phyloP scores from a whole-genome alignment of 53 echinoderm and acorn worm genomes.

The Temnopleurus reevesii region DNA sequence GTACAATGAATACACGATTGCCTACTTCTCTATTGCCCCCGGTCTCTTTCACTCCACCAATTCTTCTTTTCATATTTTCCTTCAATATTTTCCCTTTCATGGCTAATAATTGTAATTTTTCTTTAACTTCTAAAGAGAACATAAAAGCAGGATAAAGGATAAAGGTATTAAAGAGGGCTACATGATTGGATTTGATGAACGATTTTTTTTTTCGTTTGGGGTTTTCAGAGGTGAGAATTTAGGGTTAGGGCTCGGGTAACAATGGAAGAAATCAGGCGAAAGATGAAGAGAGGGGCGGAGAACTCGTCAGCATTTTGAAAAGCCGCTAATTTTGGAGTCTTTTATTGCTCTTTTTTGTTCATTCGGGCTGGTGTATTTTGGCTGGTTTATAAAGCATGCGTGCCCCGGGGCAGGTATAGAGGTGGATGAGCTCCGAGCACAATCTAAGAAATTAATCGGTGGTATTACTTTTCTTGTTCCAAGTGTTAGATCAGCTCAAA shows the following conservation, averaged over 20 bases:
- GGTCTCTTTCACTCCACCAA: conserved; percentile 12
- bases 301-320: conserved; percentile 27
- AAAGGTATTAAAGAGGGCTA: conserved; percentile 14
- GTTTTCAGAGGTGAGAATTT: conserved; percentile 24
- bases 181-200: not conserved
- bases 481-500: conserved; percentile 17
- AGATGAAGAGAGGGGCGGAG: conserved; percentile 15
- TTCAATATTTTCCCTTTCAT: conserved; percentile 21
- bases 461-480: conserved; percentile 21
- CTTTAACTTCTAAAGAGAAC: not conserved
- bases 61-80: not conserved
- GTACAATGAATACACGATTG: conserved; percentile 45
- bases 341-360: not conserved
- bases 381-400: conserved; percentile 4
- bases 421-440: conserved; percentile 1
- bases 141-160: conserved; percentile 1
- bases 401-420: conserved; percentile 20
- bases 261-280: conserved; percentile 33
- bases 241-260: not conserved
- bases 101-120: conserved; percentile 38
- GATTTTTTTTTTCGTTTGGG: not conserved
- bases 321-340: conserved; percentile 43
- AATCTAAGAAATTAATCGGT: conserved; percentile 48
- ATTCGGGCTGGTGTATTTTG: not conserved
- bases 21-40: not conserved